Conservation (phyloP, 2,888 invertebrate genomes). For the Pristionchus fissidentatus region DNA sequence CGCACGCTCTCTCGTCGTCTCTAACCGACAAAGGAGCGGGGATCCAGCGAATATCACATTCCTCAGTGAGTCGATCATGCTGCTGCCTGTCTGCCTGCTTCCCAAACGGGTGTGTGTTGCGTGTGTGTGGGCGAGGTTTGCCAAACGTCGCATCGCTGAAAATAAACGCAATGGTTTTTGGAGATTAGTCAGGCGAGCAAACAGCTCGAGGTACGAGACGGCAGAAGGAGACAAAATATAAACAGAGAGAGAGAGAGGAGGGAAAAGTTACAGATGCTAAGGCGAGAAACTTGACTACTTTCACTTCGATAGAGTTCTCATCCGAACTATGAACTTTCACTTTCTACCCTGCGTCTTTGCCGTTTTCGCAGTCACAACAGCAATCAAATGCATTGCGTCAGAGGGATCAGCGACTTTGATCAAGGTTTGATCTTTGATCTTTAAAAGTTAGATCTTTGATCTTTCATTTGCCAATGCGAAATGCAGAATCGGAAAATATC, state of each 20-base stretch:
- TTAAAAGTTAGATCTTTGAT: no score
- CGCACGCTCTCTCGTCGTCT: not conserved
- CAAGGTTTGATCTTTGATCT: no score
- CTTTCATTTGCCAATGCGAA: no score
- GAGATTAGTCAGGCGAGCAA: slow-evolving; percentile 37
- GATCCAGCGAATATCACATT: slow-evolving; percentile 9
- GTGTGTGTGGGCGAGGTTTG: slow-evolving; percentile 5
- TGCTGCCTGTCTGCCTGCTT: not conserved
- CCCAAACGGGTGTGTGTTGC: slow-evolving; percentile 33
- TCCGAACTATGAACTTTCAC: slow-evolving; percentile 19
- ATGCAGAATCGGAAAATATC: no score
- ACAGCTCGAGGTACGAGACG: no score
- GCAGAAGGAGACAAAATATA: slow-evolving; percentile 32
- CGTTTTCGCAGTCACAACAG: not conserved
- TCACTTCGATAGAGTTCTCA: no score
- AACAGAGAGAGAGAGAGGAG: slow-evolving; percentile 38
- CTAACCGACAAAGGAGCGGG: not conserved
- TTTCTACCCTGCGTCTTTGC: not conserved
- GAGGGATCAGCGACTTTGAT: not conserved
- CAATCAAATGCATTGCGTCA: slow-evolving; percentile 21
- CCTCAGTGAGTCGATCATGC: no score
- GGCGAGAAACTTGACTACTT: slow-evolving; percentile 11
- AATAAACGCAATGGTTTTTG: not conserved
- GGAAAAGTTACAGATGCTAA: slow-evolving; percentile 1
- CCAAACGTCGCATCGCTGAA: slow-evolving; percentile 5